Base-by-base conservation (phyloP, 2,113 vertebrate genomes). In the Dipodomys merriami region DNA sequence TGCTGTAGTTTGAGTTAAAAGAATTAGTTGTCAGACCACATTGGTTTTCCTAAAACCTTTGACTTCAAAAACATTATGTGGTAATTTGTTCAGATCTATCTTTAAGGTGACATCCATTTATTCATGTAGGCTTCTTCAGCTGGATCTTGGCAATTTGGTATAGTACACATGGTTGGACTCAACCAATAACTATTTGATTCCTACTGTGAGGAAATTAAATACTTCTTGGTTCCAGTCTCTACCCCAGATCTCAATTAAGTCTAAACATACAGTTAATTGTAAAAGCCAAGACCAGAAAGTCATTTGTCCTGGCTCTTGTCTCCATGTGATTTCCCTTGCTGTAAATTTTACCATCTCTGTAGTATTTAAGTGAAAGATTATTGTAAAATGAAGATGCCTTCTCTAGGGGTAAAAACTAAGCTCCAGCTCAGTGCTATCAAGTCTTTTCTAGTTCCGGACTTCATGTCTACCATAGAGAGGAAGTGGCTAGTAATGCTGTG, bases 151-250 rank as follows among this genome's bases (percentile, higher is more conserved):
- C 73, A 81, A 69, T 93, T 91, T 91, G 23, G 64, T 78, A 20
- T 71, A 73, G 72, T 39, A 20, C 83, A 72, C n/a, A 78, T 93
- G 87, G 82, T 87, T 64, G 57, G 78, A 82, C 68, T 81, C 73
- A 76, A 69, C 83, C 93, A 86, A 46, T 78, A 73, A 53, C 80
- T 83, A 15, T 91, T 94, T 89, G 77, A 86, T 81, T 35, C 94
- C 91, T 92, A 78, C 83, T 92, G 93, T 93, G 91, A 96, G 80
- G 88, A 94, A 94, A 96, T 92, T 95, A 92, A 92, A 89, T 68
- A 86, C 46, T 60, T 94, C 39, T 88, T 68, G 12, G 46, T 94
- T 94, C 86, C 76, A 91, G 25, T 46, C 22, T 86, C 88, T 83
- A 7, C 67, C 49, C n/a, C 76, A 86, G 57, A 64, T 33, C 60